Base-by-base conservation (phyloP, 2,113 vertebrate species). In the Mormyrus lacerda region DNA sequence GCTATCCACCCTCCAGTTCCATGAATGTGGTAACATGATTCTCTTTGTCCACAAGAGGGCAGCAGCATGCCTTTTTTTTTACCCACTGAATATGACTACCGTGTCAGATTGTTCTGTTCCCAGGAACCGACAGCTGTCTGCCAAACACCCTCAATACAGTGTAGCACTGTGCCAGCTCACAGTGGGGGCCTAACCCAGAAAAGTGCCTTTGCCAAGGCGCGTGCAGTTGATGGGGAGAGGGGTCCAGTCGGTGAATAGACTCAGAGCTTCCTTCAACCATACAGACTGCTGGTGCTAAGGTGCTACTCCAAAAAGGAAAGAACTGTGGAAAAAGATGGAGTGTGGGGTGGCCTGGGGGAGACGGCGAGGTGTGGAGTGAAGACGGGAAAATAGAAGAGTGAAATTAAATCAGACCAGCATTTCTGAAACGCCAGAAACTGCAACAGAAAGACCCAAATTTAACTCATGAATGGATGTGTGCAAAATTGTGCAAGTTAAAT, bases 131-230 rank as follows among this genome's bases (percentile, higher is more conserved):
- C 44, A 84, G 42, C 21, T 47, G 44, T n/a, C 82, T 76, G 73
- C 73, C 73, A 79, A 79, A 35, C 17, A 19, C 35, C 35, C 35
- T 47, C 82, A n/a, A 27, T 45, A 24, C 44, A 84, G 82, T n/a
- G 44, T 2, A n/a, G 35, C 76, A 21, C 76, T 82, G 76, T 69
- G 42, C 35, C 42, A 44, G 15, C 31, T 44, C 35, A 82, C 76
- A 82, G 76, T 44, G 19, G 39, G 76, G 42, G 76, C n/a, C 45
- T 85, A 27, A 85, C 84, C 84, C 84, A 85, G 84, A 51, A 85
- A 35, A 85, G 13, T 27, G 84, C 84, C 45, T 27, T 31, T 50
- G 11, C n/a, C 84, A 27, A 31, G 61, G 27, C 24, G 84, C 24
- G 1, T 85, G 44, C 45, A 85, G 4, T 53, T 7, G 47, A 47